Percentiles rank a stretch among this genome's conserved stretches.
phyloP scores from a whole-genome alignment of 1,140 invertebrate species.

The Drosophila erecta region DNA sequence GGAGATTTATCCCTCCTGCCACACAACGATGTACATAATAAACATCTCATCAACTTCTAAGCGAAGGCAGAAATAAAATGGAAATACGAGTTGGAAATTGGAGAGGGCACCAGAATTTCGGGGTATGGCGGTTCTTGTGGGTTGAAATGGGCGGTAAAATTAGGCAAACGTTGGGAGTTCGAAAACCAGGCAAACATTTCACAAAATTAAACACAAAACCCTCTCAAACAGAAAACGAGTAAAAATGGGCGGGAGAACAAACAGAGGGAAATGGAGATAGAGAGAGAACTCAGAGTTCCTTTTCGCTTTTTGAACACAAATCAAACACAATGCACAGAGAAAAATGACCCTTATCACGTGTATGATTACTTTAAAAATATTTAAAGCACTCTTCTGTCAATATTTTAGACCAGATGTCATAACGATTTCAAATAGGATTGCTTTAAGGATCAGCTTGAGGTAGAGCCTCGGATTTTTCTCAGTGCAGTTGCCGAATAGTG shows the following conservation, averaged over 20 bases:
- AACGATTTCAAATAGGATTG: no score
- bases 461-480: neutral
- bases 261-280: neutral
- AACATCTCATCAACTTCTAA: constrained; percentile 69
- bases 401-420: no score
- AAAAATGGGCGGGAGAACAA: constrained; percentile 20
- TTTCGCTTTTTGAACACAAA: constrained; percentile 8
- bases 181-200: constrained; percentile 58
- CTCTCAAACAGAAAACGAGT: constrained; percentile 6
- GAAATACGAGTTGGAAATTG: constrained; percentile 25
- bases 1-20: constrained; percentile 3
- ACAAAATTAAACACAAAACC: constrained; percentile 60
- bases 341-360: neutral
- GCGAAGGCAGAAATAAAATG: constrained; percentile 15
- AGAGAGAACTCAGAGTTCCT: neutral
- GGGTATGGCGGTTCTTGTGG: neutral
- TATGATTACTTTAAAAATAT: no score
- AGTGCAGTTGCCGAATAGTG: constrained; percentile 13
- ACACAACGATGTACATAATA: constrained; percentile 64
- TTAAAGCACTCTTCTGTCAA: no score
- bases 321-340: constrained; percentile 18
- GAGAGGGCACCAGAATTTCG: neutral
- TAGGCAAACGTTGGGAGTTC: constrained; percentile 58
- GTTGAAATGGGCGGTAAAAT: constrained; percentile 31
- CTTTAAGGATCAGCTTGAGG: no score